A percentile compares a stretch with the other conserved stretches of the same genome.
Evolutionary conservation across 1,140 invertebrate species (phyloP).

Genomic region (Lethocerus indicus): DNA sequence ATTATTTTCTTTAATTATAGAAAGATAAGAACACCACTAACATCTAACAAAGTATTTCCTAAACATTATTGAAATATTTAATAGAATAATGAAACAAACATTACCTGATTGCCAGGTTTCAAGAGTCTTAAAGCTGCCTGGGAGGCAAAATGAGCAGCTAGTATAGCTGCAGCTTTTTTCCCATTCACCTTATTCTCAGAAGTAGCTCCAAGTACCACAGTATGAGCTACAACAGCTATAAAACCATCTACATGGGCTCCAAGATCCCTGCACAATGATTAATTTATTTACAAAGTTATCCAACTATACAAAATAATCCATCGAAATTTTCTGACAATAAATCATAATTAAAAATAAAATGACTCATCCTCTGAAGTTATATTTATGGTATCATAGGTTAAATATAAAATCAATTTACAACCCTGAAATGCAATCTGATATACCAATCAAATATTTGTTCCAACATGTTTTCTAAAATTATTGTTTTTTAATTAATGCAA

Average conservation of each 20-base stretch:
- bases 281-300: too few species aligned
- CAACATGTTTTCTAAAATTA: too few species aligned
- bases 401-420: too few species aligned
- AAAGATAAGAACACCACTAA: not conserved
- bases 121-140: slow-evolving; percentile 87
- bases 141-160: slow-evolving; percentile 87
- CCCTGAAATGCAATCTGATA: too few species aligned
- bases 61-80: not conserved
- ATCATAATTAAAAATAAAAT: too few species aligned
- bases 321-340: too few species aligned
- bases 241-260: slow-evolving; percentile 98
- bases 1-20: not conserved
- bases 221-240: slow-evolving; percentile 95
- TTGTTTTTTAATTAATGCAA: too few species aligned
- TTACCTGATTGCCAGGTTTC: slow-evolving; percentile 77
- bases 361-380: too few species aligned
- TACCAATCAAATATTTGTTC: too few species aligned
- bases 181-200: slow-evolving; percentile 56
- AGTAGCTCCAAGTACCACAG: slow-evolving; percentile 72
- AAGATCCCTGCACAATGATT: slow-evolving; percentile 58
- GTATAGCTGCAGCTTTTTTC: slow-evolving; percentile 82
- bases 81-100: slow-evolving; percentile 6
- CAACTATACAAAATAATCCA: not conserved
- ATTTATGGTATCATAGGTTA: too few species aligned
- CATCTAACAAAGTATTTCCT: not conserved